Evolutionary conservation across 2,888 invertebrate genomes (phyloP).

Genomic region (Cenopis cana): DNA sequence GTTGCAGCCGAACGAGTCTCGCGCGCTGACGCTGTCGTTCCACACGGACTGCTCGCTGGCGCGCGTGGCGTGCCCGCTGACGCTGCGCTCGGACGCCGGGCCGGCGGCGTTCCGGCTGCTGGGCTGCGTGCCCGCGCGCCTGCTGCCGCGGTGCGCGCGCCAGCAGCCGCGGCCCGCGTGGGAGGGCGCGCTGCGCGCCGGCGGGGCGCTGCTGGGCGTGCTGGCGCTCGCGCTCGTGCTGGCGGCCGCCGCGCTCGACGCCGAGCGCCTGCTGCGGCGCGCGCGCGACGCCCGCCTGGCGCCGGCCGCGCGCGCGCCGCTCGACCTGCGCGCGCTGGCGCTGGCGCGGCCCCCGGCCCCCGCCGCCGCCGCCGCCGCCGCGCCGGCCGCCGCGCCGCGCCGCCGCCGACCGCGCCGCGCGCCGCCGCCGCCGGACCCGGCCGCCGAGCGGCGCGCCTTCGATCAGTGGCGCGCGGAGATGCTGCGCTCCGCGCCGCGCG

Average conservation of each 20-base stretch:
- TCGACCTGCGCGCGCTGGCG: constrained; percentile 53
- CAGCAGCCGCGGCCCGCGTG: constrained; percentile 77
- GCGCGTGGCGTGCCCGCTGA: constrained; percentile 57
- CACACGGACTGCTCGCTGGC: constrained; percentile 69
- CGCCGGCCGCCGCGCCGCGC: constrained; percentile 42
- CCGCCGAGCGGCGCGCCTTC: constrained; percentile 69
- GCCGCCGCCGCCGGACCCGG: constrained; percentile 57
- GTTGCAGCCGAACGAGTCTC: constrained; percentile 63
- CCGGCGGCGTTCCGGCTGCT: constrained; percentile 57
- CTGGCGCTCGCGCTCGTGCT: constrained; percentile 63
- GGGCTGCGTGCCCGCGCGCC: constrained; percentile 59
- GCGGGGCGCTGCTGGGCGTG: constrained; percentile 71
- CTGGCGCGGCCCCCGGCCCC: constrained; percentile 41
- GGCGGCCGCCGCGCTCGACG: constrained; percentile 61
- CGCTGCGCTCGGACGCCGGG: constrained; percentile 56
- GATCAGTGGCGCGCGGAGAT: constrained; percentile 72
- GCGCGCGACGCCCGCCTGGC: constrained; percentile 52
- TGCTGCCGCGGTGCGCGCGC: constrained; percentile 59
- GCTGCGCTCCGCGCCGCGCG: constrained; percentile 51
- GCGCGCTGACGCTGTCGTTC: constrained; percentile 64
- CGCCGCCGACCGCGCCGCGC: constrained; percentile 38
- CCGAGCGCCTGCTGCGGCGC: constrained; percentile 54
- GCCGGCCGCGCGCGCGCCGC: constrained; percentile 52
- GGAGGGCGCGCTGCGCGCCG: constrained; percentile 83
- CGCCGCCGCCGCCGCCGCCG: constrained; percentile 36